Conservation (phyloP, 2,113 vertebrate species). For the Bufo bufo region DNA sequence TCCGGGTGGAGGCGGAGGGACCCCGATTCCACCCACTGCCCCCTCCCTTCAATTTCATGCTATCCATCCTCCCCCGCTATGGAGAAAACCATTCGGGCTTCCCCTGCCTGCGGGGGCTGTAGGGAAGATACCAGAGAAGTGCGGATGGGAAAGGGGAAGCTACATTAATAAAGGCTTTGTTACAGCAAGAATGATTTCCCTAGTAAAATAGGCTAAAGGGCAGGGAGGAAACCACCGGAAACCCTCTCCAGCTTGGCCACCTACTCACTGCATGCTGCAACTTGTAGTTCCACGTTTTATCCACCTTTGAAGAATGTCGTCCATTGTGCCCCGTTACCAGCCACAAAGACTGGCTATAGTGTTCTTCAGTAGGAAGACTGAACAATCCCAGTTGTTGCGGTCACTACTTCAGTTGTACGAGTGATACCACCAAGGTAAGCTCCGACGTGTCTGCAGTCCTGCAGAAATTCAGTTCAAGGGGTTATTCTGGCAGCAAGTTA, state of each 20-base stretch:
- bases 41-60: slow-evolving; percentile 15
- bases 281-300: background rate
- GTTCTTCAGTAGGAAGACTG: too few species aligned
- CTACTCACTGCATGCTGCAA: background rate
- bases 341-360: background rate
- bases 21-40: slow-evolving; percentile 26
- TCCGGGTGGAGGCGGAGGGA: slow-evolving; percentile 52
- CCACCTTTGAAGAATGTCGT: background rate
- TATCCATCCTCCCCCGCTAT: slow-evolving; percentile 36
- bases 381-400: too few species aligned
- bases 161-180: slow-evolving; percentile 5
- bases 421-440: too few species aligned
- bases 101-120: slow-evolving; percentile 50
- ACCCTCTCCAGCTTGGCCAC: background rate
- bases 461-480: too few species aligned
- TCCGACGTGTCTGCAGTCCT: too few species aligned
- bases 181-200: background rate
- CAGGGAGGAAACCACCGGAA: background rate
- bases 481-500: too few species aligned
- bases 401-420: too few species aligned
- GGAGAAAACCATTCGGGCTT: slow-evolving; percentile 55
- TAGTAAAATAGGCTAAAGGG: background rate
- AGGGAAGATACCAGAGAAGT: slow-evolving; percentile 43
- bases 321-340: background rate
- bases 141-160: slow-evolving; percentile 36